Percentiles rank a stretch among this genome's conserved stretches.
Evolutionary conservation across 2,888 invertebrate species (phyloP).

Genomic region (Lasioglossum figueresi): DNA sequence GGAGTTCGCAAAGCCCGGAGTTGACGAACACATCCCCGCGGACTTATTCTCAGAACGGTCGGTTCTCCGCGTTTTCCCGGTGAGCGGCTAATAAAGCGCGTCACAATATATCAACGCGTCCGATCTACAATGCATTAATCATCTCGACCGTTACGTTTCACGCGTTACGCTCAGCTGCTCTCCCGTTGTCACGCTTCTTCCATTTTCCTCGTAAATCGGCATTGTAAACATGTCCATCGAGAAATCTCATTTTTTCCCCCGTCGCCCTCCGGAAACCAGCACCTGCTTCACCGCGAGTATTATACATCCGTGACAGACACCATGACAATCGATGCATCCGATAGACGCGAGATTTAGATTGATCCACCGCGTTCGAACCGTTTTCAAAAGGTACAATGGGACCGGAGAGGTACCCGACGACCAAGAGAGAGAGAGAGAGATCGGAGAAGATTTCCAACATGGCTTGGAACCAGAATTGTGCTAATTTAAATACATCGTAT

Average conservation of each 20-base stretch:
- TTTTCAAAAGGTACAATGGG: neutral
- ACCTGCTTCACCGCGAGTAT: neutral
- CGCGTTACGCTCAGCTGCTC: neutral
- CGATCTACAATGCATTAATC: constrained; percentile 32
- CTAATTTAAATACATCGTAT: no score
- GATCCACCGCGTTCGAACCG: neutral
- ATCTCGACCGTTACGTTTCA: neutral
- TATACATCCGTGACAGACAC: neutral
- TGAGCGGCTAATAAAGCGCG: constrained; percentile 36
- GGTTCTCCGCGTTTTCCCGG: neutral
- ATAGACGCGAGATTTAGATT: neutral
- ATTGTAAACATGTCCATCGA: constrained; percentile 8
- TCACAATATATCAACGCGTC: constrained; percentile 35
- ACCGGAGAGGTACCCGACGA: neutral
- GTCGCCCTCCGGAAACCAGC: neutral
- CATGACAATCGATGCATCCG: neutral
- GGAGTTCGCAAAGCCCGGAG: constrained; percentile 21
- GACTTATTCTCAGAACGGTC: constrained; percentile 20
- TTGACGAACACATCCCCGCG: constrained; percentile 33
- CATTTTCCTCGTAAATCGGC: constrained; percentile 13
- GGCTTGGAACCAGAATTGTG: no score
- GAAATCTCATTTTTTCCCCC: neutral
- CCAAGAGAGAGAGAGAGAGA: neutral
- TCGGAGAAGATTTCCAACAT: no score
- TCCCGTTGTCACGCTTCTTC: neutral